phyloP scores from a whole-genome alignment of 1,140 invertebrate species.

The Drosophila insularis region DNA sequence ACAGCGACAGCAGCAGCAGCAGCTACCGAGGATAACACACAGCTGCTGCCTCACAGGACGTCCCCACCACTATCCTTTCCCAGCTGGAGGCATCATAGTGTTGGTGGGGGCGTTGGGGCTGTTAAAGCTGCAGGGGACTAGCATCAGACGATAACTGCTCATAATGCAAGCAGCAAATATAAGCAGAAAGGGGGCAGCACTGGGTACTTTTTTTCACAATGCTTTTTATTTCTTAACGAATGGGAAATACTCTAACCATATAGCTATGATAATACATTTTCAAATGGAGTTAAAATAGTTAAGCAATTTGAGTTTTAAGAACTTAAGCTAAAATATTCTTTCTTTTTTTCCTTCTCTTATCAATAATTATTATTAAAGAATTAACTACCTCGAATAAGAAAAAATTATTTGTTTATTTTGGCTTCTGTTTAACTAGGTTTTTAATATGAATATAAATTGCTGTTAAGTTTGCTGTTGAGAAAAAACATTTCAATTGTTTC shows the following conservation, averaged over 20 bases:
- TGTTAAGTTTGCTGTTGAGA: no score
- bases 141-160: conserved; percentile 64
- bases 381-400: no score
- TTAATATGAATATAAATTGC: no score
- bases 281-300: no score
- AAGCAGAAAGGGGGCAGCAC: conserved; percentile 28
- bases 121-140: conserved; percentile 64
- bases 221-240: background rate
- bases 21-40: conserved; percentile 58
- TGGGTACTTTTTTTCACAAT: background rate
- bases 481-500: no score
- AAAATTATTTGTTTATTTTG: no score
- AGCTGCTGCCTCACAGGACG: conserved; percentile 33
- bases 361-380: no score
- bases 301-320: no score
- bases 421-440: no score
- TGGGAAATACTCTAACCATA: background rate
- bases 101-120: conserved; percentile 20
- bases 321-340: no score
- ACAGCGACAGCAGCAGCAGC: conserved; percentile 67
- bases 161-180: conserved; percentile 58
- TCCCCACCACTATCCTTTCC: conserved; percentile 4
- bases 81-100: background rate
- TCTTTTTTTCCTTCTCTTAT: no score
- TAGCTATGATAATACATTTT: no score